Base-by-base conservation (phyloP, 2,797 vertebrate genomes). In the Clarias pachynema region DNA sequence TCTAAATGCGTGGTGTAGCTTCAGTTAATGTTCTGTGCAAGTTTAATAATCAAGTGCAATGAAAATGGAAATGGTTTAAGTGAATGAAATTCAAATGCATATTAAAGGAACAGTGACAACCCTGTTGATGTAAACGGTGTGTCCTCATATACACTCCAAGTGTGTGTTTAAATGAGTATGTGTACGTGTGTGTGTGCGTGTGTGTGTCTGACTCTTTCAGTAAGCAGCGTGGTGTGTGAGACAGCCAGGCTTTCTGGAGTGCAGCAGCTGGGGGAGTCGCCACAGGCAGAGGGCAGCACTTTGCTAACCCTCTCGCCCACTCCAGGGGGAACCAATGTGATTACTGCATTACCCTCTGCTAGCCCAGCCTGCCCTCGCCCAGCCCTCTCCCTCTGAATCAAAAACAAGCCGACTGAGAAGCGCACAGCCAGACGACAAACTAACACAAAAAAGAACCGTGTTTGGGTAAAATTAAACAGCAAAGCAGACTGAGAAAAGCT, bases 301-400 rank as follows among this genome's bases (percentile, higher is more conserved):
- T 81, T 74, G 75, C 82, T 88, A 86, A 85, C 88, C 83, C 87
- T 72, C 83, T 86, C 85, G 75, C 84, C 83, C 87, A 87, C 86
- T 91, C 89, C 79, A 49, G 84, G 89, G 88, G 90, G 89, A 89
- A 89, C 88, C 86, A 84, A 88, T 87, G 89, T 88, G 89, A 90
- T 91, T 91, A 90, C 88, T 89, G 87, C 83, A 89, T 89, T 88
- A 89, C 86, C 89, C 90, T 91, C 85, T 89, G 85, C 85, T 86
- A 84, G 87, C 82, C 85, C 88, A 79, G 83, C 65, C 87, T 87
- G 85, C 83, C 83, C 88, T 84, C 75, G 10, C 84, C 84, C 74
- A 84, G 63, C 69, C 79, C n/a, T 29, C 82, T 86, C 40, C 22
- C 75, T 84, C 70, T 74, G 53, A 87, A 84, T 87, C 85, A 87